Conservation (phyloP, 2,113 vertebrate genomes). For the Apodemus sylvaticus region DNA sequence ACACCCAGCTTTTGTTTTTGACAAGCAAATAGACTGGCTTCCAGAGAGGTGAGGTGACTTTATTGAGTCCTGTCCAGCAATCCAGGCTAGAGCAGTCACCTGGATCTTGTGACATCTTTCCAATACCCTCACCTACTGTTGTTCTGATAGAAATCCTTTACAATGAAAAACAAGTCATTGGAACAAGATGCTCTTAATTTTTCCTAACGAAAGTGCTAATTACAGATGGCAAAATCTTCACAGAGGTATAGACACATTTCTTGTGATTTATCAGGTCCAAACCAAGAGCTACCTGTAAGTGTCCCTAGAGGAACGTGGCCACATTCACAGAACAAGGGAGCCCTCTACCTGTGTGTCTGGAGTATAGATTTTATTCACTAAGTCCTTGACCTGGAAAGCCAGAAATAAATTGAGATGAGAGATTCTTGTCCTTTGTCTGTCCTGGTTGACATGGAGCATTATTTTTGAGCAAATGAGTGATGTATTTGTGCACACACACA, state of each 20-base stretch:
- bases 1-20: background rate
- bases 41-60: background rate
- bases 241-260: conserved; percentile 13
- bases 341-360: conserved; percentile 76
- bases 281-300: conserved; percentile 59
- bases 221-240: conserved; percentile 8
- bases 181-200: background rate
- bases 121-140: background rate
- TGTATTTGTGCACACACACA: background rate
- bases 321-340: conserved; percentile 71
- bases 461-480: conserved; percentile 49
- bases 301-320: conserved; percentile 54
- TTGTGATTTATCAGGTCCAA: conserved; percentile 30
- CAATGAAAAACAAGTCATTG: background rate
- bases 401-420: conserved; percentile 56
- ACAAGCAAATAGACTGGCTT: background rate
- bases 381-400: conserved; percentile 67
- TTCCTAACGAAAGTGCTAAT: background rate
- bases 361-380: conserved; percentile 66
- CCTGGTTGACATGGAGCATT: background rate
- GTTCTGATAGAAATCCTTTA: background rate
- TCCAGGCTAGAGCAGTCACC: background rate
- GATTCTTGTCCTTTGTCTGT: conserved; percentile 57
- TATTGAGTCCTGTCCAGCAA: background rate
- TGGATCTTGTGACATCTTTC: background rate